These are phyloP conservation scores for Eupeodes latifasciatus DNA, from an alignment of 2,888 invertebrate species.

Conservation along the genomic window DNA sequence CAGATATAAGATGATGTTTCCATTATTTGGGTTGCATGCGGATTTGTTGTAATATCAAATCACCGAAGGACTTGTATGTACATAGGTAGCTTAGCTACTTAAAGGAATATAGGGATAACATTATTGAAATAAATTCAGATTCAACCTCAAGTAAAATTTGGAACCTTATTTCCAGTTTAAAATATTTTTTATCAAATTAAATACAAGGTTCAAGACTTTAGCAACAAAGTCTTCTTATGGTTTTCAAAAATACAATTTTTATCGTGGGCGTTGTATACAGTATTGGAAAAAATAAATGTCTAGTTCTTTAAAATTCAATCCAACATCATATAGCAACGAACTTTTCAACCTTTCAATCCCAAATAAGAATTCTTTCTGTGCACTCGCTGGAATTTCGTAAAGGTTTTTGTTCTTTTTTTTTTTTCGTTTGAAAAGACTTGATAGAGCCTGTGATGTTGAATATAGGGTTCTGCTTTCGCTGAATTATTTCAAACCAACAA, in stretches of 20 bases:
- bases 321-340: neutral
- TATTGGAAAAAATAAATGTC: too few relatives aligned
- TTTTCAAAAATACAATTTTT: too few relatives aligned
- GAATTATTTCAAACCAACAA: conserved; percentile 3
- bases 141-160: too few relatives aligned
- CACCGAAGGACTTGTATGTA: too few relatives aligned
- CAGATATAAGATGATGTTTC: conserved; percentile 14
- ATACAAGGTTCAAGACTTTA: too few relatives aligned
- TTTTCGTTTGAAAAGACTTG: neutral
- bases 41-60: neutral
- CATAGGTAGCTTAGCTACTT: too few relatives aligned
- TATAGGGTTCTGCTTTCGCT: conserved; percentile 15
- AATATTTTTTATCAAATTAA: too few relatives aligned
- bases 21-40: conserved; percentile 41
- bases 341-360: neutral
- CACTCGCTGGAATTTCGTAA: conserved; percentile 6
- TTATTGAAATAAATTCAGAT: too few relatives aligned
- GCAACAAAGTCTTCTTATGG: too few relatives aligned
- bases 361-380: conserved; percentile 7
- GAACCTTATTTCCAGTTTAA: too few relatives aligned
- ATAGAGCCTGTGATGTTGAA: neutral
- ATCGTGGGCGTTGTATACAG: too few relatives aligned
- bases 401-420: neutral
- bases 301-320: neutral
- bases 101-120: too few relatives aligned